phyloP scores from a whole-genome alignment of 2,888 invertebrate species.

The Cyclophora punctaria region DNA sequence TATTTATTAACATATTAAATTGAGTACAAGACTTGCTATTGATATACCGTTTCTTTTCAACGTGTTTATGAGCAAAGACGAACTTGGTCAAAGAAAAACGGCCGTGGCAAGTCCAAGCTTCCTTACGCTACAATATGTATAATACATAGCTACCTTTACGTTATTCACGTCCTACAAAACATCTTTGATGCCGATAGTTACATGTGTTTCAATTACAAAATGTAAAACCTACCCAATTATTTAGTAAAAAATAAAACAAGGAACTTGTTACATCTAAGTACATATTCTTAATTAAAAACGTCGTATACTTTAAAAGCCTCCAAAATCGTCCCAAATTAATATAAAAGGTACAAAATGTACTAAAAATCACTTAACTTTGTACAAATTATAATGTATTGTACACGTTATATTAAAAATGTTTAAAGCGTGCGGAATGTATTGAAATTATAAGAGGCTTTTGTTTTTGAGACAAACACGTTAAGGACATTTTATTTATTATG shows the following conservation, averaged over 20 bases:
- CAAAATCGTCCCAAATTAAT: conserved; percentile 58
- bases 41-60: conserved; percentile 11
- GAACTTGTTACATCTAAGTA: conserved; percentile 71
- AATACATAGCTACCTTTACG: conserved; percentile 18
- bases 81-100: conserved; percentile 7
- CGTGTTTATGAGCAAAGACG: background rate
- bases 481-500: too few species aligned
- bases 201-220: conserved; percentile 32
- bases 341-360: conserved; percentile 46
- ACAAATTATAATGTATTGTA: conserved; percentile 41
- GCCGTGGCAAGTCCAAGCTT: conserved; percentile 14
- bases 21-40: conserved; percentile 3
- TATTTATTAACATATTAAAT: conserved; percentile 2
- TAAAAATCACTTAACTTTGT: conserved; percentile 52
- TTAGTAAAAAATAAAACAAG: conserved; percentile 46
- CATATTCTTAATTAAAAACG: conserved; percentile 64
- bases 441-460: background rate
- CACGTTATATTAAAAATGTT: conserved; percentile 13
- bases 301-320: conserved; percentile 75
- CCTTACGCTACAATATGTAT: conserved; percentile 32
- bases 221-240: conserved; percentile 42
- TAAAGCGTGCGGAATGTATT: background rate
- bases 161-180: conserved; percentile 20
- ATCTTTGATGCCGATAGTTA: conserved; percentile 33
- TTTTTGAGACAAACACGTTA: too few species aligned